These are phyloP conservation scores for Podabrus alpinus DNA, from an alignment of 2,888 invertebrate species.

Conservation along the genomic window DNA sequence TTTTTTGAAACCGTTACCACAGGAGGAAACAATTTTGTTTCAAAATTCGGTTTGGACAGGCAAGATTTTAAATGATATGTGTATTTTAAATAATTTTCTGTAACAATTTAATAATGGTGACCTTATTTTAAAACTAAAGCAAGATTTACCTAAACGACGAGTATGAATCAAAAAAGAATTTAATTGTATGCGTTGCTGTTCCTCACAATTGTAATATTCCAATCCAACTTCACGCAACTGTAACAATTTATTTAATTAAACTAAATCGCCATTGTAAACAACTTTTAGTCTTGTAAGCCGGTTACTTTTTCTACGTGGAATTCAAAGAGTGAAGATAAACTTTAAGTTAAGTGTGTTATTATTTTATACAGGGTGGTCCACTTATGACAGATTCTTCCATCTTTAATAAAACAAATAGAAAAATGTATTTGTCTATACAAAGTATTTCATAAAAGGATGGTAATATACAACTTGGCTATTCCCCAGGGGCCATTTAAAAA, in stretches of 20 bases:
- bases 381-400: background rate
- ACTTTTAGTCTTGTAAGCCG: background rate
- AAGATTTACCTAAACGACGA: constrained; percentile 40
- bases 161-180: constrained; percentile 5
- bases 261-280: background rate
- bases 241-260: constrained; percentile 36
- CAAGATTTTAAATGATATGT: constrained; percentile 37
- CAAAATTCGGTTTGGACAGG: constrained; percentile 1
- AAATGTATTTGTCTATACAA: background rate
- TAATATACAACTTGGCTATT: too few relatives aligned
- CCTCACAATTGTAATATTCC: constrained; percentile 71
- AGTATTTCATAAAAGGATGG: too few relatives aligned
- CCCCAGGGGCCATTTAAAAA: too few relatives aligned
- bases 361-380: background rate
- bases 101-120: constrained; percentile 14
- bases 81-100: constrained; percentile 37
- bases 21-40: constrained; percentile 16
- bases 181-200: constrained; percentile 2
- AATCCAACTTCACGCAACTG: constrained; percentile 75
- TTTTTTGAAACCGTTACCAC: constrained; percentile 28
- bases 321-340: background rate
- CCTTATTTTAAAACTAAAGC: background rate
- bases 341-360: background rate
- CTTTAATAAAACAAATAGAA: background rate
- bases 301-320: background rate